Base-by-base conservation (phyloP, 2,113 vertebrate species). In the Pterocles burchelli region DNA sequence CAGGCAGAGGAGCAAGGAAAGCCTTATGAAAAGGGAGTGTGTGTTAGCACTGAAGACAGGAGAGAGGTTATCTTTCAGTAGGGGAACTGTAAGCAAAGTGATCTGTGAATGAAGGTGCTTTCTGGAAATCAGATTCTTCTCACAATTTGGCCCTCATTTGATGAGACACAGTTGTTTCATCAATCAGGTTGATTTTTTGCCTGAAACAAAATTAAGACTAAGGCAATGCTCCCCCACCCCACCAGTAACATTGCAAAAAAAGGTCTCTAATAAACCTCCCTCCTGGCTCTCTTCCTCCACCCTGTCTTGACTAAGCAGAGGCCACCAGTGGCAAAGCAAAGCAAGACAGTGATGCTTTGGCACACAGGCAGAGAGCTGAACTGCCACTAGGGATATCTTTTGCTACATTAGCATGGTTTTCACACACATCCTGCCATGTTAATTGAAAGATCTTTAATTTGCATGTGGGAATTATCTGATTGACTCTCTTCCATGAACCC, bases 391-490 rank as follows among this genome's bases (percentile, higher is more conserved):
- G 62, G 76, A 88, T 90, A 71, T 66, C 89, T 81, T 63, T 74
- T 70, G 62, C 76, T 88, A 45, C 75, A 93, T 93, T 95, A 93
- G 66, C 82, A 84, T 81, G 81, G 74, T 65, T 85, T 96, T 95
- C 95, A 96, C 82, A 88, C 68, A 52, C 48, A 2, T 93, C 70
- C 90, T 87, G 81, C 89, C 81, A 71, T 80, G 71, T 93, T 93
- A 92, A 93, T 93, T 94, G 93, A 95, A 95, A 96, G 90, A 91
- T 96, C 90, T 89, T 90, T 81, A 90, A 89, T 98, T 97, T 97
- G 81, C 95, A 87, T 92, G 85, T 92, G 93, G 89, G 95, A 96
- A 95, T 97, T 95, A 93, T 95, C 96, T 97, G 85, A 96, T 58
- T 51, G 86, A 97, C 79, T 94, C 11, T 77, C 36, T 97, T 97